Base-by-base conservation (phyloP, 2,888 invertebrate species). In the Lobophora halterata region DNA sequence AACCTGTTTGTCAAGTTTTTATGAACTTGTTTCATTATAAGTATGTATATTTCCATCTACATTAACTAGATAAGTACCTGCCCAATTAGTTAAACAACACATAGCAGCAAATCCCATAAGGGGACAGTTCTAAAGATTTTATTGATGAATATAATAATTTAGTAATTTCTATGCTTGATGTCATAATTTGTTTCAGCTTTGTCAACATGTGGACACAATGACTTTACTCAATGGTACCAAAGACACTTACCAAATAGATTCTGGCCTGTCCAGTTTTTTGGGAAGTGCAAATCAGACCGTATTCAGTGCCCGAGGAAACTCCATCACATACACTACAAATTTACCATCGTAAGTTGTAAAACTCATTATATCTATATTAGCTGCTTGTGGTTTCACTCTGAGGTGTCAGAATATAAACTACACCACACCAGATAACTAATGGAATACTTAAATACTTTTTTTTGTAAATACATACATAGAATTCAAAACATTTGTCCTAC, bases 341-440 rank as follows among this genome's bases (percentile, higher is more conserved):
- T 48, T 46, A 1, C 79, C 79, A 42, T 82, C 83, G 83, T 83
- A 67, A 80, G 83, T 79, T 51, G 49, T 14, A 7, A 46, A 3
- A 3, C 8, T 3, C n/a, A 3, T 7, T 3, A n/a, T 21, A 1
- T 21, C 1, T 9, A 4, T 21, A n/a, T n/a, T n/a, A n/a, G n/a
- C n/a, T n/a, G n/a, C n/a, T n/a, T n/a, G n/a, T n/a, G n/a, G n/a
- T n/a, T n/a, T n/a, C n/a, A n/a, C n/a, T n/a, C n/a, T n/a, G n/a
- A n/a, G n/a, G n/a, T n/a, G n/a, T n/a, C n/a, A n/a, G n/a, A n/a
- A n/a, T n/a, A n/a, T n/a, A n/a, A n/a, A n/a, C n/a, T n/a, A n/a
- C n/a, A n/a, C n/a, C n/a, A n/a, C n/a, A n/a, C n/a, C n/a, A n/a
- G n/a, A n/a, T n/a, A n/a, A n/a, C n/a, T n/a, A n/a, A n/a, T n/a